These are phyloP conservation scores for Xiphophorus maculatus DNA, from an alignment of 2,113 vertebrate genomes.

Conservation along the genomic window DNA sequence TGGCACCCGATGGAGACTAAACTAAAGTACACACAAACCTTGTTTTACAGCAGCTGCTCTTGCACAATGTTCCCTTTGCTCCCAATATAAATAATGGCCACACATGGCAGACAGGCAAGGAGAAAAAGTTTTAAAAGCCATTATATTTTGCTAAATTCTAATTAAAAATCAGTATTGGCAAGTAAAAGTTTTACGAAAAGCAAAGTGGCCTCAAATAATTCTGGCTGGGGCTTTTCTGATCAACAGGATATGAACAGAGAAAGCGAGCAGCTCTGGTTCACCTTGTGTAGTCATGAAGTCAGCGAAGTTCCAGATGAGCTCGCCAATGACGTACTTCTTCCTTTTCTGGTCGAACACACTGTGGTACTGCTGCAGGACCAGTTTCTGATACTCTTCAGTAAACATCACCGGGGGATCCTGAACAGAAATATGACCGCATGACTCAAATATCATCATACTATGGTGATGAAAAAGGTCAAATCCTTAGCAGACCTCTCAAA, in stretches of 20 bases:
- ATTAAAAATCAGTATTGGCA: too few species aligned
- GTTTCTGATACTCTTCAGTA: constrained; percentile 91
- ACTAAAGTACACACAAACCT: too few species aligned
- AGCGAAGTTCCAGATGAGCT: constrained; percentile 95
- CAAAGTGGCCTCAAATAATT: too few species aligned
- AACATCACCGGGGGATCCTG: constrained; percentile 97
- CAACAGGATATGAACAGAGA: not conserved
- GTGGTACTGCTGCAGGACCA: constrained; percentile 86
- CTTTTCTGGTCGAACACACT: constrained; percentile 88
- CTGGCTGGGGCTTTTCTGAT: too few species aligned
- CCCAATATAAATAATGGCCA: too few species aligned
- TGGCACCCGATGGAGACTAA: too few species aligned
- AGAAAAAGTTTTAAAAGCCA: too few species aligned
- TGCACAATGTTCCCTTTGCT: too few species aligned
- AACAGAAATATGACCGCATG: not conserved
- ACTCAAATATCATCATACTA: not conserved
- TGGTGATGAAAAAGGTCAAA: not conserved
- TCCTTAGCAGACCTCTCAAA: not conserved
- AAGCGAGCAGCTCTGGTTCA: constrained; percentile 41
- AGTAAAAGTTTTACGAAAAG: too few species aligned
- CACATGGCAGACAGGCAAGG: too few species aligned
- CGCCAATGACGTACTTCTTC: constrained; percentile 89
- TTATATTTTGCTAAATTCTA: too few species aligned
- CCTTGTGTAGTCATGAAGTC: constrained; percentile 96
- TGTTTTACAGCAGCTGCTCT: too few species aligned